phyloP scores from a whole-genome alignment of 2,113 vertebrate species.

The Callopanchax toddi region DNA sequence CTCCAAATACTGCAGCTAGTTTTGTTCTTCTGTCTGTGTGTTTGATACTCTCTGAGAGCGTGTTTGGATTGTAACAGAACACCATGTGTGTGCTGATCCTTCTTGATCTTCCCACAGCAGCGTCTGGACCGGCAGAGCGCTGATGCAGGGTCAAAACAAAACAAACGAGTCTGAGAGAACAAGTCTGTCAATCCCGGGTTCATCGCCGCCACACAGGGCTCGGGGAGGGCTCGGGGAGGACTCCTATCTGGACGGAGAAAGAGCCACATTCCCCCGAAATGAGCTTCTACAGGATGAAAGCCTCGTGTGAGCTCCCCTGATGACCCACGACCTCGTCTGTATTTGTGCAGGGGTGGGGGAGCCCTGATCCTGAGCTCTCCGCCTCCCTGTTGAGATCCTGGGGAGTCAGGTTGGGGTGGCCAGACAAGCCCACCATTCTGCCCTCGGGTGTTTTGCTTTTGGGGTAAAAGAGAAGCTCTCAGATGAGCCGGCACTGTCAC shows the following conservation, averaged over 20 bases:
- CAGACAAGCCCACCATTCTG: slow-evolving; percentile 59
- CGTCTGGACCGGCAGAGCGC: slow-evolving; percentile 72
- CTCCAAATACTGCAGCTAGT: slow-evolving; percentile 36
- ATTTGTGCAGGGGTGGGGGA: slow-evolving; percentile 75
- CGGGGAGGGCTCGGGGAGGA: slow-evolving; percentile 71
- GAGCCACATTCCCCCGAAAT: slow-evolving; percentile 80
- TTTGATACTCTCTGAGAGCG: slow-evolving; percentile 68
- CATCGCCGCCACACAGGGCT: slow-evolving; percentile 82
- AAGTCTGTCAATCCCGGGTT: slow-evolving; percentile 82
- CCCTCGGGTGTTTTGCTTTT: slow-evolving; percentile 73
- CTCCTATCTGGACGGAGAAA: slow-evolving; percentile 82
- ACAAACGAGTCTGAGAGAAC: slow-evolving; percentile 74
- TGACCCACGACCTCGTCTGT: slow-evolving; percentile 77
- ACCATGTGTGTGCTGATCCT: slow-evolving; percentile 78
- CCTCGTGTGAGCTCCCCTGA: slow-evolving; percentile 70
- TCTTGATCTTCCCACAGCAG: slow-evolving; percentile 73
- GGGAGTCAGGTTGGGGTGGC: slow-evolving; percentile 68
- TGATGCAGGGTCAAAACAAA: slow-evolving; percentile 84
- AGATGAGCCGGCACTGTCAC: slow-evolving; percentile 74
- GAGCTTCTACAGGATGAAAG: slow-evolving; percentile 81
- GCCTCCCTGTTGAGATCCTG: slow-evolving; percentile 70
- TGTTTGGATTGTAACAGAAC: slow-evolving; percentile 77
- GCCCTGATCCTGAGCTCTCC: slow-evolving; percentile 70
- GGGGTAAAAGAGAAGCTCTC: slow-evolving; percentile 62
- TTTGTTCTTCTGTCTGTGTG: slow-evolving; percentile 28